Evolutionary conservation across 2,797 vertebrate species (phyloP).

Genomic region (Sphenopsis melanotis): DNA sequence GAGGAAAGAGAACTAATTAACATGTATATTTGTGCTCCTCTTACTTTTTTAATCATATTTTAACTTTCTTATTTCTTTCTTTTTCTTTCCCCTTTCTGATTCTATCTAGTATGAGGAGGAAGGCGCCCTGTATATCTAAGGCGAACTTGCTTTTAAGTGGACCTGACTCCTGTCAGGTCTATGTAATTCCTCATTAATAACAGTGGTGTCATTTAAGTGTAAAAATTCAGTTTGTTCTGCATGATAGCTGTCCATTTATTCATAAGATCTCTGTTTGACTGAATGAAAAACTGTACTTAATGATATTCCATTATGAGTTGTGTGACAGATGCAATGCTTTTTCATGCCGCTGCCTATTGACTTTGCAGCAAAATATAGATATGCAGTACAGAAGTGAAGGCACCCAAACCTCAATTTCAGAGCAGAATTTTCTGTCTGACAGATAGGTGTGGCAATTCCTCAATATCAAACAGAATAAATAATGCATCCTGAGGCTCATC

Average conservation of each 20-base stretch:
- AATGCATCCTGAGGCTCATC: background rate
- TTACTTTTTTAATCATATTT: background rate
- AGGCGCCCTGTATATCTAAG: background rate
- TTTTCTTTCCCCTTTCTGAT: background rate
- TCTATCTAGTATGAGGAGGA: background rate
- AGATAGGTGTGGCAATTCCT: background rate
- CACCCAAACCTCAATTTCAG: background rate
- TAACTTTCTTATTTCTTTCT: background rate
- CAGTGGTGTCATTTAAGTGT: background rate
- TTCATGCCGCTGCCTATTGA: conserved; percentile 13
- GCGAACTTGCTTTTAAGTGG: background rate
- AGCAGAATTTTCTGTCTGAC: background rate
- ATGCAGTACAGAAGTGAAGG: background rate
- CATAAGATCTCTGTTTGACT: background rate
- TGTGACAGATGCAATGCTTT: background rate
- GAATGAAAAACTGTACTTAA: conserved; percentile 24
- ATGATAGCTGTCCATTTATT: background rate
- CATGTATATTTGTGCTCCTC: background rate
- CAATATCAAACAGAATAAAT: background rate
- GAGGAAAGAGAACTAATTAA: background rate
- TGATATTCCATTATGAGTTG: background rate
- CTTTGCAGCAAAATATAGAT: conserved; percentile 7
- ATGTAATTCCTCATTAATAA: background rate
- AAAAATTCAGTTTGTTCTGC: background rate
- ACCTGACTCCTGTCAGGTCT: background rate